Percentiles rank a stretch among this genome's conserved stretches.
These are phyloP conservation scores for Achlya flavicornis DNA, from an alignment of 2,888 invertebrate genomes.

Conservation along the genomic window DNA sequence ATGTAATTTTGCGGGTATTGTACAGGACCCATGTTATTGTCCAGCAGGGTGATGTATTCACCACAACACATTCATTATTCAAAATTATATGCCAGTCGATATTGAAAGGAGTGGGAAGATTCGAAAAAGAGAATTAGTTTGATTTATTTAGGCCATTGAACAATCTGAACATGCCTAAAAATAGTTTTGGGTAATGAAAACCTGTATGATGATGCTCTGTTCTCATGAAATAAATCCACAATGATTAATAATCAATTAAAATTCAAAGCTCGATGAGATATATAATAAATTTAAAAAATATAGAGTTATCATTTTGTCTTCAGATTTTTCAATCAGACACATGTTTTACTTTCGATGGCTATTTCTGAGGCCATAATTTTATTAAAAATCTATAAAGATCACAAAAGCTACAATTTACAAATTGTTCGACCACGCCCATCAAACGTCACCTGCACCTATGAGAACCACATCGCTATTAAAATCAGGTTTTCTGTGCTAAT, in stretches of 20 bases:
- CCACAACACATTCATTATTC: conserved; percentile 59
- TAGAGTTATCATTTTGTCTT: not conserved
- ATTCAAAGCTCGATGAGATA: not conserved
- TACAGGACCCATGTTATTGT: conserved; percentile 64
- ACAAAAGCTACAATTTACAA: conserved; percentile 1
- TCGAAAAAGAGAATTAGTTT: conserved; percentile 27
- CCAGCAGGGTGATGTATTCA: conserved; percentile 63
- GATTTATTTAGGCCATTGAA: conserved; percentile 13
- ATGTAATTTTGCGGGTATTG: conserved; percentile 71
- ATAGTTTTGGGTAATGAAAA: not conserved
- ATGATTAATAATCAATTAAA: not conserved
- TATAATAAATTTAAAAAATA: not conserved
- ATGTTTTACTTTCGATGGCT: not conserved
- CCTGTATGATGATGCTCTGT: not conserved
- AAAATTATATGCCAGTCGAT: conserved; percentile 54
- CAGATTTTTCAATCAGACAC: not conserved
- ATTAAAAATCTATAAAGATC: conserved; percentile 7
- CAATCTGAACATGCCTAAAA: not conserved
- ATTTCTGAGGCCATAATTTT: not conserved
- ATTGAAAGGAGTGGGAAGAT: conserved; percentile 34
- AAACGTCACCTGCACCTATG: not conserved
- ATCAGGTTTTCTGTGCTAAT: conserved; percentile 2
- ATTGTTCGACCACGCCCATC: not conserved
- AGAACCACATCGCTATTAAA: not conserved
- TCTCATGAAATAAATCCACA: not conserved